phyloP scores from a whole-genome alignment of 2,888 invertebrate species.

The Drosophila mettleri region DNA sequence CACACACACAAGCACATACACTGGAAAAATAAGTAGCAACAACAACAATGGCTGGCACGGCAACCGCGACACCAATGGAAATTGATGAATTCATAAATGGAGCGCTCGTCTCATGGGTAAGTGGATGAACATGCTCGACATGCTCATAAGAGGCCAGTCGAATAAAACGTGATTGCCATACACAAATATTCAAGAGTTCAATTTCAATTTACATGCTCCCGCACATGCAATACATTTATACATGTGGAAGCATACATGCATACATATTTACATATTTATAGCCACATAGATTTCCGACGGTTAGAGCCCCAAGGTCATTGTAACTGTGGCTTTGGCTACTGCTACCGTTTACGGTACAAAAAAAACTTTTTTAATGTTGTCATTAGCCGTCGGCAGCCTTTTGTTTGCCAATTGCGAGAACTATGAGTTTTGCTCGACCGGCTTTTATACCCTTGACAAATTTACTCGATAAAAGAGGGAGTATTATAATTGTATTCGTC shows the following conservation, averaged over 20 bases:
- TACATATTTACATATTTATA: slow-evolving; percentile 11
- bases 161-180: slow-evolving; percentile 64
- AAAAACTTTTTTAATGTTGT: slow-evolving; percentile 54
- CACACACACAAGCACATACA: slow-evolving; percentile 28
- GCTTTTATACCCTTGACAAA: slow-evolving; percentile 41
- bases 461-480: not conserved
- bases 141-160: slow-evolving; percentile 39
- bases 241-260: slow-evolving; percentile 13
- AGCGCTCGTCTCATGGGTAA: slow-evolving; percentile 94
- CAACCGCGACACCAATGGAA: slow-evolving; percentile 87
- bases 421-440: slow-evolving; percentile 33
- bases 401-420: slow-evolving; percentile 43
- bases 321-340: slow-evolving; percentile 57
- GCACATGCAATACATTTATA: slow-evolving; percentile 14
- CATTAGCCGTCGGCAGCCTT: slow-evolving; percentile 47
- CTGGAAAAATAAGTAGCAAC: slow-evolving; percentile 37
- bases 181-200: slow-evolving; percentile 42
- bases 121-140: slow-evolving; percentile 82
- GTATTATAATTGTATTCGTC: not conserved
- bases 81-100: slow-evolving; percentile 93
- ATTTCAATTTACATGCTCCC: slow-evolving; percentile 60
- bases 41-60: slow-evolving; percentile 71
- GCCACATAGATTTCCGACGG: slow-evolving; percentile 45
- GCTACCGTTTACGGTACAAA: slow-evolving; percentile 51
- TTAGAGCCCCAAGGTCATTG: slow-evolving; percentile 68